Evolutionary conservation across 2,888 invertebrate species (phyloP).

Genomic region (Spilarctia lutea): DNA sequence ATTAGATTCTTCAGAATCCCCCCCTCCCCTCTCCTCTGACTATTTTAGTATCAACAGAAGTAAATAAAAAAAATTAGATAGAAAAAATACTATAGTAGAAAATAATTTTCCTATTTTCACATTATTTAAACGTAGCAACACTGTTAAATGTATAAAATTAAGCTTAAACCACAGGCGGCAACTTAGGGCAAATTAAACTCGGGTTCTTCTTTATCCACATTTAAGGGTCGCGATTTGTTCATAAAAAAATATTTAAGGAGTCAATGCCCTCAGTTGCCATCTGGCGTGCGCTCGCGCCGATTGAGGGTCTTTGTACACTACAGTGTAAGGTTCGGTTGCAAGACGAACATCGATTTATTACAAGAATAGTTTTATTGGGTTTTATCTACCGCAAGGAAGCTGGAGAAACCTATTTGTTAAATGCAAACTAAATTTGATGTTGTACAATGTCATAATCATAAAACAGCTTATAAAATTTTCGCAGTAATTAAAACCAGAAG

Average conservation of each 20-base stretch:
- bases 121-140: conserved; percentile 9
- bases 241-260: conserved; percentile 72
- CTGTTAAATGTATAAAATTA: conserved; percentile 11
- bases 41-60: too few species aligned
- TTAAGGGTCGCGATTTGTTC: conserved; percentile 78
- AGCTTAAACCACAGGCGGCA: conserved; percentile 60
- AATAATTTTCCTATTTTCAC: too few species aligned
- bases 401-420: too few species aligned
- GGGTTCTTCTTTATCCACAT: conserved; percentile 71
- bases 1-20: too few species aligned
- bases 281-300: conserved; percentile 75
- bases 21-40: too few species aligned
- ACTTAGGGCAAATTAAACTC: conserved; percentile 72
- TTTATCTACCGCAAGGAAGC: too few species aligned
- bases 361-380: neutral
- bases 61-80: too few species aligned
- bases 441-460: too few species aligned
- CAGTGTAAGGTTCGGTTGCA: conserved; percentile 27
- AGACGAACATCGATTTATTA: neutral
- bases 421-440: too few species aligned
- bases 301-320: conserved; percentile 33
- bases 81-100: too few species aligned
- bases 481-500: too few species aligned
- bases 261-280: conserved; percentile 79
- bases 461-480: too few species aligned